phyloP scores from a whole-genome alignment of 2,888 invertebrate genomes.

The Acanthosoma haemorrhoidale region DNA sequence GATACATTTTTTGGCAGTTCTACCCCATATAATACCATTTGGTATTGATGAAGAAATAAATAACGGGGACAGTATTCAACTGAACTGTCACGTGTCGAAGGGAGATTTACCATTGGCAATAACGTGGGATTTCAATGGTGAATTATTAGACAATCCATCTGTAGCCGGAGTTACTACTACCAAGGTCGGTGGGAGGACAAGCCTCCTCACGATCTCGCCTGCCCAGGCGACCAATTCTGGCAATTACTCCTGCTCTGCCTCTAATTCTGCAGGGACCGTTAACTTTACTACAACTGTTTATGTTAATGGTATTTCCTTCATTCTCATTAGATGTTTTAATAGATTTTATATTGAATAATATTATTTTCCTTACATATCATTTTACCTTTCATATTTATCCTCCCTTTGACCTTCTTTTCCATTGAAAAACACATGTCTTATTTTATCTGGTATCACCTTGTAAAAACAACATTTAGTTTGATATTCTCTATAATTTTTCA shows the following conservation, averaged over 20 bases:
- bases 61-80: conserved; percentile 59
- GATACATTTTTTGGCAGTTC: conserved; percentile 50
- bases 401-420: not conserved
- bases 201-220: conserved; percentile 58
- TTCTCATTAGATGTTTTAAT: conserved; percentile 23
- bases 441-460: not conserved
- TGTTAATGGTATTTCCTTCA: conserved; percentile 58
- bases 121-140: conserved; percentile 65
- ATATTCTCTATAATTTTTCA: not conserved
- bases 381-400: conserved; percentile 2
- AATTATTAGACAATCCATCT: conserved; percentile 40
- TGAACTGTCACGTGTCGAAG: conserved; percentile 59
- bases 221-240: conserved; percentile 57
- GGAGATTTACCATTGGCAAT: conserved; percentile 68
- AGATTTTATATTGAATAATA: not conserved
- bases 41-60: conserved; percentile 52
- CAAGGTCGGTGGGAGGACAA: conserved; percentile 65
- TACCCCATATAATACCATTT: conserved; percentile 63
- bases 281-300: conserved; percentile 63
- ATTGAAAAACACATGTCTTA: not conserved
- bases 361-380: not conserved
- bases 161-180: conserved; percentile 46
- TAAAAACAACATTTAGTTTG: no score
- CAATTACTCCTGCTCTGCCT: conserved; percentile 48
- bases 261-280: conserved; percentile 58